Evolutionary conservation across 2,797 vertebrate species (phyloP).

Genomic region (Morelia viridis): DNA sequence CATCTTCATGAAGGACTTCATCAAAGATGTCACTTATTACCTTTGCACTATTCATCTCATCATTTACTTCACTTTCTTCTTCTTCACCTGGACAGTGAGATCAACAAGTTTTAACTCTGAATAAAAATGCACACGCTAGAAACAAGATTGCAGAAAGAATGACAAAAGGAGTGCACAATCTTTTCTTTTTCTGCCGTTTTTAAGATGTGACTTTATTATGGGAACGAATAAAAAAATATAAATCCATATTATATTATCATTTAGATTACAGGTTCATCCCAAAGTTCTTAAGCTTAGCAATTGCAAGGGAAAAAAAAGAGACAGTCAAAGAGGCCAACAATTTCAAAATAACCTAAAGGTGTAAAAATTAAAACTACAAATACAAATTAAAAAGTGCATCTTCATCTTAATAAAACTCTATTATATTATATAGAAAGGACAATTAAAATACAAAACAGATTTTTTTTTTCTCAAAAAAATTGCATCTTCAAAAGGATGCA

Average conservation of each 20-base stretch:
- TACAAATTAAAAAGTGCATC: not conserved
- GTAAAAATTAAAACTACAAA: not conserved
- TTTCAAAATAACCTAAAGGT: not conserved
- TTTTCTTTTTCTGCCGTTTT: not conserved
- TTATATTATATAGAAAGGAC: no score
- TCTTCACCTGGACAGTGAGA: slow-evolving; percentile 60
- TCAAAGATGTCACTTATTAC: slow-evolving; percentile 91
- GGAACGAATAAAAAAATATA: not conserved
- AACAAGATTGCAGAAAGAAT: not conserved
- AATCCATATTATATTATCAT: not conserved
- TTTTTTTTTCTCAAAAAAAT: not conserved
- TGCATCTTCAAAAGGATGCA: not conserved
- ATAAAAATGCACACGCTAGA: not conserved
- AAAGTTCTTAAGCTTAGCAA: not conserved
- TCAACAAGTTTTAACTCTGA: slow-evolving; percentile 14
- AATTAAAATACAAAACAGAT: no score
- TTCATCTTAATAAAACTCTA: not conserved
- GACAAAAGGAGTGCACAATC: not conserved
- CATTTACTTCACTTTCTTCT: slow-evolving; percentile 77
- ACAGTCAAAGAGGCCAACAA: not conserved
- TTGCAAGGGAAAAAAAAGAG: not conserved
- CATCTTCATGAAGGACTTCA: slow-evolving; percentile 80
- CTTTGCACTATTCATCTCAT: slow-evolving; percentile 83
- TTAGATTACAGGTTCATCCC: not conserved
- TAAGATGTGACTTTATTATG: not conserved